phyloP scores from a whole-genome alignment of 2,113 vertebrate genomes.

The Pterocles gutturalis region DNA sequence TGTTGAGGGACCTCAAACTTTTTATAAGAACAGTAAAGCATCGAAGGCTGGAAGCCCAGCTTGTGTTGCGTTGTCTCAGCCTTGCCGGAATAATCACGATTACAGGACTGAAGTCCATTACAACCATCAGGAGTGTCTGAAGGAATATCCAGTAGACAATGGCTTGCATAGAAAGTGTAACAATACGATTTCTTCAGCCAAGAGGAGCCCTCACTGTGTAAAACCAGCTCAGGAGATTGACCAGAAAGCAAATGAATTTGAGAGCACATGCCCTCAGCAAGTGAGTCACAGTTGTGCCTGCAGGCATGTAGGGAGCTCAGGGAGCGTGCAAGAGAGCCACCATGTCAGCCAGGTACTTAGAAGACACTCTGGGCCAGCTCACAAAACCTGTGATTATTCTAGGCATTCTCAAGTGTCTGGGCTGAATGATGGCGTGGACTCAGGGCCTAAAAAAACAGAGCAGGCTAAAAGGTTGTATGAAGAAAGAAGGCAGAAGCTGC shows the following conservation, averaged over 20 bases:
- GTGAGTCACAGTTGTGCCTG: conserved; percentile 3
- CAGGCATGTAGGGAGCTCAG: not conserved
- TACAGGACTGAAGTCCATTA: not conserved
- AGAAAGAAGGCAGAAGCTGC: conserved; percentile 85
- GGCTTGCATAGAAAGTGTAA: conserved; percentile 25
- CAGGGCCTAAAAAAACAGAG: conserved; percentile 19
- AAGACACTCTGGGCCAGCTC: not conserved
- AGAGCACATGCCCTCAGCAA: not conserved
- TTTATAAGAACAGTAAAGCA: conserved; percentile 26
- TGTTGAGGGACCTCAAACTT: conserved; percentile 8
- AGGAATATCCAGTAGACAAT: not conserved
- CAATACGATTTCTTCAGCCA: conserved; percentile 22
- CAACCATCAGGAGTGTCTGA: not conserved
- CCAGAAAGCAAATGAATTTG: conserved; percentile 13
- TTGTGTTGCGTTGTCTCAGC: not conserved
- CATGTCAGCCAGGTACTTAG: not conserved
- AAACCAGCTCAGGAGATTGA: conserved; percentile 7
- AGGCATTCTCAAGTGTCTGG: not conserved
- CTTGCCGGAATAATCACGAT: conserved; percentile 45
- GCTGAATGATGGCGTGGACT: not conserved
- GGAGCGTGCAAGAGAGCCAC: not conserved
- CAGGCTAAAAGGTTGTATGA: conserved; percentile 80
- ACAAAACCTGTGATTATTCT: conserved; percentile 36
- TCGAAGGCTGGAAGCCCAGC: conserved; percentile 26
- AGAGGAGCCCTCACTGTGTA: not conserved